Evolutionary conservation across 2,888 invertebrate genomes (phyloP), one percentile per base, ranked within the genome.

Genomic region (Catocala fraxini): DNA sequence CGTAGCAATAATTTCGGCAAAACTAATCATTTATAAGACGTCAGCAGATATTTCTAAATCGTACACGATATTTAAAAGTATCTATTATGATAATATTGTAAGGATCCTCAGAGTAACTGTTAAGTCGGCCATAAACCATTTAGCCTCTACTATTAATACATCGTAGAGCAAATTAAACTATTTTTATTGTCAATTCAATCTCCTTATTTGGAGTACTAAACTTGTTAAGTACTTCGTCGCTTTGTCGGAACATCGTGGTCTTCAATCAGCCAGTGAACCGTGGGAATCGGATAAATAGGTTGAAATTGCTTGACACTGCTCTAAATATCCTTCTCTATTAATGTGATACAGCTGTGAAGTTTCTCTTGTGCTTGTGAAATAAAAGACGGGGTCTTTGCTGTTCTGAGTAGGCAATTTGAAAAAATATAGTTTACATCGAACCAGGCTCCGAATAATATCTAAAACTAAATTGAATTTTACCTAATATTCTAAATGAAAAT

Each of bases 251-350:
- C 57, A 52, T 57, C 42, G 56, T 63, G 56, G 46, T 63, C 63
- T 59, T 56, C 64, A 72, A 72, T 74, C 68, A 68, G 12, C 54
- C 39, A 60, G 11, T 47, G 42, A 43, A 51, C 25, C 76, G 73
- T 77, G 76, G 66, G 76, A 77, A 77, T 72, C 47, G 61, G 55
- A 65, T 63, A 75, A 65, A 73, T 77, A 66, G 75, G 70, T 69
- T 72, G 53, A 56, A 65, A 73, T 59, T 46, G 64, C 67, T 67
- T 62, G 55, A 48, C 39, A 51, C 34, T 54, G 72, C 56, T 70
- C 70, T 51, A 68, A 47, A 69, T 73, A 58, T 57, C 58, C 59
- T 35, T 42, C 59, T 68, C 71, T 74, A 74, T 77, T 77, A 77
- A 77, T 77, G 72, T 51, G 43, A 43, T 73, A 60, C 76, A 77